Conservation (phyloP, 2,888 invertebrate species). For the Agriopis leucophaearia region DNA sequence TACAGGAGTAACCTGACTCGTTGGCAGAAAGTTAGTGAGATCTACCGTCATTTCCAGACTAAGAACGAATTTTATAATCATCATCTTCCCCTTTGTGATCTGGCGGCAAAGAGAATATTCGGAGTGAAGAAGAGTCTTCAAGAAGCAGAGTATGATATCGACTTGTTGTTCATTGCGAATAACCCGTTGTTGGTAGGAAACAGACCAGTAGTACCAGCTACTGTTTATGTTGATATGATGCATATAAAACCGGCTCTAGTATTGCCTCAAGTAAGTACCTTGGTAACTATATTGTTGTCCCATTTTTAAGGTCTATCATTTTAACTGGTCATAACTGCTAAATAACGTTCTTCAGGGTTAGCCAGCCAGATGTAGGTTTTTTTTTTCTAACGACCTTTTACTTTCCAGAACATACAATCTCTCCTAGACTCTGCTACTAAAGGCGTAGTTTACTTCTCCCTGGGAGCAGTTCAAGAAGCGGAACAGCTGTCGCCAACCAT, state of each 20-base stretch:
- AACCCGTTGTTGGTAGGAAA: constrained; percentile 74
- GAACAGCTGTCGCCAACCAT: constrained; percentile 71
- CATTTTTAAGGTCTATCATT: background rate
- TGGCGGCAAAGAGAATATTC: constrained; percentile 73
- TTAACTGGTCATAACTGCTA: background rate
- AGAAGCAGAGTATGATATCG: constrained; percentile 77
- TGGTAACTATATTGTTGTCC: constrained; percentile 53
- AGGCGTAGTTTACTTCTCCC: constrained; percentile 81
- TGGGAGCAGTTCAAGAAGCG: constrained; percentile 81
- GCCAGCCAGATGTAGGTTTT: background rate
- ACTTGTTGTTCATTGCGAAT: constrained; percentile 73
- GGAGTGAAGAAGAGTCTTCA: constrained; percentile 67
- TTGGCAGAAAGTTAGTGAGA: constrained; percentile 71
- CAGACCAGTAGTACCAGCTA: constrained; percentile 73
- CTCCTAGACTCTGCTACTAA: constrained; percentile 73
- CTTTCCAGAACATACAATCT: constrained; percentile 68
- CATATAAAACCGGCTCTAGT: constrained; percentile 70
- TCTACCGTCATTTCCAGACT: constrained; percentile 67
- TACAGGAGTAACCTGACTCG: constrained; percentile 68
- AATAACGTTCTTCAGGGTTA: no score
- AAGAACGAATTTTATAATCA: constrained; percentile 73
- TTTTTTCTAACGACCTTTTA: background rate
- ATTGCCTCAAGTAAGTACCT: constrained; percentile 54
- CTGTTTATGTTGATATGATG: constrained; percentile 73
- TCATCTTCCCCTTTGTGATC: constrained; percentile 69